phyloP scores from a whole-genome alignment of 2,797 vertebrate genomes.

The Rhinichthys osculus region DNA sequence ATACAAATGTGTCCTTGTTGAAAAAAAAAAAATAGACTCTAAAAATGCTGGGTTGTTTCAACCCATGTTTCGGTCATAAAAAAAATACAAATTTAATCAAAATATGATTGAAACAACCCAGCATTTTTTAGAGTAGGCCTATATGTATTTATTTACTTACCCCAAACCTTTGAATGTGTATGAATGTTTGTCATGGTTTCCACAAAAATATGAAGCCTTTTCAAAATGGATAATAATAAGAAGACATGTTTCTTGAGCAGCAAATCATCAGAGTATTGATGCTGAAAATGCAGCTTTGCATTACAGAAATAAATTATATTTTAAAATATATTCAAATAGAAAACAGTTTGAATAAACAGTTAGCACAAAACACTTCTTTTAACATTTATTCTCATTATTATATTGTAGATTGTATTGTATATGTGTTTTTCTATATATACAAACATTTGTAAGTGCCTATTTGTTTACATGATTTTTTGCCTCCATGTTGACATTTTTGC shows the following conservation, averaged over 20 bases:
- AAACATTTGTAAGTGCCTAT: neutral
- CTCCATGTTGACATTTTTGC: neutral
- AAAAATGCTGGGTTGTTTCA: too few species aligned
- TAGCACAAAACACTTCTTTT: neutral
- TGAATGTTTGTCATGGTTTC: too few species aligned
- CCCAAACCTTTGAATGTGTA: too few species aligned
- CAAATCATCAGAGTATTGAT: neutral
- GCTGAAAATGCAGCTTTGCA: neutral
- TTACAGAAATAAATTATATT: accelerated
- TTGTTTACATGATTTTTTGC: neutral
- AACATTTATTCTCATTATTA: too few species aligned
- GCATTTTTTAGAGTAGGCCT: too few species aligned
- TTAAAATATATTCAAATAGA: neutral
- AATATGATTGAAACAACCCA: too few species aligned
- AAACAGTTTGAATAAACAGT: neutral
- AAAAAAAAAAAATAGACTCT: too few species aligned
- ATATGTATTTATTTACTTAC: too few species aligned
- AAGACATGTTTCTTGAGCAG: neutral
- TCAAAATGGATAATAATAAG: neutral
- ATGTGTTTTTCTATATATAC: neutral
- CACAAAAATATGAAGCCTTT: neutral
- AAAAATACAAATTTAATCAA: too few species aligned
- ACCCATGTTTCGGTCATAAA: too few species aligned
- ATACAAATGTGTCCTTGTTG: too few species aligned
- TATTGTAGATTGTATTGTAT: neutral